Evolutionary conservation across 1,140 invertebrate species (phyloP).

Genomic region (Hermetia illucens): DNA sequence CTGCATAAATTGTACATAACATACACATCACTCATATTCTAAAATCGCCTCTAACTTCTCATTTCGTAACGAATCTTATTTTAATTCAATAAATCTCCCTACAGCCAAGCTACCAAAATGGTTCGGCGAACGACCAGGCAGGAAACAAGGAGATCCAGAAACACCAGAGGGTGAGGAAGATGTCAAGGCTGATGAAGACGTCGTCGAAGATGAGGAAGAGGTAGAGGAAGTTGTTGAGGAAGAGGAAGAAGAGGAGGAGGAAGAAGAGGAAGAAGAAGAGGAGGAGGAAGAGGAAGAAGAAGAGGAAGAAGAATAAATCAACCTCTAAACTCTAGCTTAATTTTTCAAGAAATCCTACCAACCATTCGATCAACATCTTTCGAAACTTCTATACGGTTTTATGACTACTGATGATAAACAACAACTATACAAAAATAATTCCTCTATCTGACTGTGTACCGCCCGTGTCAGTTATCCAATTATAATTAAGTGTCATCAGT

Average conservation of each 20-base stretch:
- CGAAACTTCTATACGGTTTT: neutral
- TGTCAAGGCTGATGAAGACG: slow-evolving; percentile 56
- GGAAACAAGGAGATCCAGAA: slow-evolving; percentile 73
- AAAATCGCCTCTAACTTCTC: too few species aligned
- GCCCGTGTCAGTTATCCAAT: neutral
- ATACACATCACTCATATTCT: neutral
- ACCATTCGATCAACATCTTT: neutral
- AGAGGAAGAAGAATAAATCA: slow-evolving; percentile 44
- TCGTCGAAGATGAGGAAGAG: slow-evolving; percentile 55
- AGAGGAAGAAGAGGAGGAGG: slow-evolving; percentile 53
- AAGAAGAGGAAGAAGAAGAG: slow-evolving; percentile 54
- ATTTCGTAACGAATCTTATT: too few species aligned
- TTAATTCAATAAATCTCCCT: too few species aligned
- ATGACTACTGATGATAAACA: neutral
- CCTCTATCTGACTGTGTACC: neutral
- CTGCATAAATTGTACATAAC: neutral
- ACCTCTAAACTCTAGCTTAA: neutral
- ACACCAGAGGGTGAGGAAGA: slow-evolving; percentile 81
- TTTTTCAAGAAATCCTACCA: slow-evolving; percentile 4
- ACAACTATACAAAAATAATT: neutral
- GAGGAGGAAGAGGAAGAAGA: slow-evolving; percentile 61
- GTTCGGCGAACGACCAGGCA: slow-evolving; percentile 86
- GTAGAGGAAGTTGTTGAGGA: slow-evolving; percentile 57
- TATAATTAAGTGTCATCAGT: slow-evolving; percentile 1
- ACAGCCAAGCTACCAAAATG: slow-evolving; percentile 82